Conservation (phyloP, 2,113 vertebrate genomes). For the Ardeotis arabs region DNA sequence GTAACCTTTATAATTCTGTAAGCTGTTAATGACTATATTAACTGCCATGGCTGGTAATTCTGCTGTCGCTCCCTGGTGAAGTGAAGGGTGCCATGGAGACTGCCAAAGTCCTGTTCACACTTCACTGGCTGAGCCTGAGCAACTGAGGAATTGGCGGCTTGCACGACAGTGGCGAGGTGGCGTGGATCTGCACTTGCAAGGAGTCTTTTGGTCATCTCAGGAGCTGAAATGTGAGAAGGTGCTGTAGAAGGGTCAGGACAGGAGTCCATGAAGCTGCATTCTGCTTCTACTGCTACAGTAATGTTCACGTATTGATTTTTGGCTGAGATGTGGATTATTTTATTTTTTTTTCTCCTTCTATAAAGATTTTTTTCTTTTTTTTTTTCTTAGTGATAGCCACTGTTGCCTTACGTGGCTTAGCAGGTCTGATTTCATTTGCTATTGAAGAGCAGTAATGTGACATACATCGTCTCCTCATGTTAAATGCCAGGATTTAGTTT, state of each 20-base stretch:
- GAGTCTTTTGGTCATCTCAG: background rate
- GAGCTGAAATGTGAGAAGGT: background rate
- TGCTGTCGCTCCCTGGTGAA: background rate
- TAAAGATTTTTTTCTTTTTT: too few species aligned
- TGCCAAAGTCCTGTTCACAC: too few species aligned
- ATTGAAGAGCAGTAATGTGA: background rate
- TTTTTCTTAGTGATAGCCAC: background rate
- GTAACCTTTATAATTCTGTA: background rate
- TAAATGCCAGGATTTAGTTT: background rate
- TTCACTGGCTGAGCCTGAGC: background rate
- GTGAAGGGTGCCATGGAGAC: background rate
- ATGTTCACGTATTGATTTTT: background rate
- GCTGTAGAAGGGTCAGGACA: background rate
- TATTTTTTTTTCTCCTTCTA: background rate
- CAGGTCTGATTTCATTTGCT: background rate
- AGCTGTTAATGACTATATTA: background rate
- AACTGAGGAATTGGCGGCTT: accelerated
- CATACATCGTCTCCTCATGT: background rate
- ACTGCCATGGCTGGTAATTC: background rate
- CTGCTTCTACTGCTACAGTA: background rate
- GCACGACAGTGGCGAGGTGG: background rate
- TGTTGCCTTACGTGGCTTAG: background rate
- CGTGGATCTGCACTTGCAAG: too few species aligned
- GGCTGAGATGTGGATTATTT: background rate
- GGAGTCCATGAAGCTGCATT: background rate